Evolutionary conservation across 1,140 invertebrate genomes (phyloP), one percentile per base, ranked within the genome.

Genomic region (Physella acuta): DNA sequence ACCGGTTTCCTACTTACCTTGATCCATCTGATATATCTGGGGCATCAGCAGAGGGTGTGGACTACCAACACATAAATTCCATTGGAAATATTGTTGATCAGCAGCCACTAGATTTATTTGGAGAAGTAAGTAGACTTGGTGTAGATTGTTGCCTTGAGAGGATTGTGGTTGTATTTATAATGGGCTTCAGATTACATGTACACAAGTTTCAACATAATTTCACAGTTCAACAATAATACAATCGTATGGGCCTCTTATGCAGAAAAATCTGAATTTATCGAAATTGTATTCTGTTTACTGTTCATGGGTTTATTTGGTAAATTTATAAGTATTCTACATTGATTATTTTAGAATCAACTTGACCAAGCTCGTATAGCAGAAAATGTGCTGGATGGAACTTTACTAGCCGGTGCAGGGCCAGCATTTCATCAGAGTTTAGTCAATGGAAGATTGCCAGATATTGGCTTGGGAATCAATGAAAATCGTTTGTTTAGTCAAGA

Each of bases 1-100:
- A 80, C 56, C 71, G 73, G 16, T 81, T 81, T 56, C 80, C 80
- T 0, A 71, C 71, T 5, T 73, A 78, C 52, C 72, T 79, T 24
- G 77, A 79, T 44, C 76, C 73, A 8, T 73, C 77, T 16, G 71
- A 64, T 55, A 78, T 75, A n/a, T 53, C 69, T 17, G 52, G 72
- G 51, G 39, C 73, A 62, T 55, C 61, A 44, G 5, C 62, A 56
- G 39, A 65, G 53, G 1, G 63, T 49, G 49, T 60, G 53, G 20
- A 49, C 44, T 20, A 44, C 20, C 39, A n/a, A n/a, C n/a, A n/a
- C n/a, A n/a, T n/a, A n/a, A n/a, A n/a, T n/a, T n/a, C n/a, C n/a
- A n/a, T n/a, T n/a, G n/a, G n/a, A n/a, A n/a, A n/a, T n/a, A n/a
- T n/a, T n/a, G n/a, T n/a, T n/a, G n/a, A n/a, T n/a, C n/a, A n/a